phyloP scores from a whole-genome alignment of 1,140 invertebrate genomes.

The Drosophila burlai region DNA sequence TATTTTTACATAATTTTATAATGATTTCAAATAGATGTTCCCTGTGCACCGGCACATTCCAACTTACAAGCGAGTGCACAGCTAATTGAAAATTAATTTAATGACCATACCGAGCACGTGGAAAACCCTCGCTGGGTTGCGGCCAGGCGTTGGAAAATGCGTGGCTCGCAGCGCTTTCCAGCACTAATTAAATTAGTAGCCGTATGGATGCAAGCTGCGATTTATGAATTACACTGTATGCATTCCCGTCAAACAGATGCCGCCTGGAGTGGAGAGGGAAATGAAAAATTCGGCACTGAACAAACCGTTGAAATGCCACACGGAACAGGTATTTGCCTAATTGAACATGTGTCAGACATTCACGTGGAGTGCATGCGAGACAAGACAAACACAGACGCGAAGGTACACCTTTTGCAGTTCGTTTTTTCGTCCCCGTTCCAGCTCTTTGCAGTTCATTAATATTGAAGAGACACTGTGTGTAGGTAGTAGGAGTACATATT shows the following conservation, averaged over 20 bases:
- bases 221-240: conserved; percentile 46
- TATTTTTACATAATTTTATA: not conserved
- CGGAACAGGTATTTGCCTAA: conserved; percentile 55
- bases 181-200: conserved; percentile 30
- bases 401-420: conserved; percentile 20
- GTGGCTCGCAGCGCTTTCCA: conserved; percentile 15
- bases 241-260: conserved; percentile 16
- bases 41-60: conserved; percentile 3
- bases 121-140: conserved; percentile 4
- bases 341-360: conserved; percentile 71
- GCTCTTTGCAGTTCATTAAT: conserved; percentile 72
- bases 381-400: conserved; percentile 10
- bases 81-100: conserved; percentile 71
- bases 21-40: not conserved
- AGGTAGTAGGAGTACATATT: conserved; percentile 52
- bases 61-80: conserved; percentile 19
- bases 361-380: not conserved
- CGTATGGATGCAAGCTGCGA: conserved; percentile 17
- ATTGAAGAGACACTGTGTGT: conserved; percentile 24
- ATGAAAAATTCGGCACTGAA: conserved; percentile 21
- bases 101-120: conserved; percentile 32
- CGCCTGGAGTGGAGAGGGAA: conserved; percentile 2
- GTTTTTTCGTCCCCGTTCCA: conserved; percentile 10
- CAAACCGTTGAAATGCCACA: conserved; percentile 45
- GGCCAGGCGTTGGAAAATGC: conserved; percentile 29